phyloP scores from a whole-genome alignment of 2,888 invertebrate genomes.

The Nomada lathburiana region DNA sequence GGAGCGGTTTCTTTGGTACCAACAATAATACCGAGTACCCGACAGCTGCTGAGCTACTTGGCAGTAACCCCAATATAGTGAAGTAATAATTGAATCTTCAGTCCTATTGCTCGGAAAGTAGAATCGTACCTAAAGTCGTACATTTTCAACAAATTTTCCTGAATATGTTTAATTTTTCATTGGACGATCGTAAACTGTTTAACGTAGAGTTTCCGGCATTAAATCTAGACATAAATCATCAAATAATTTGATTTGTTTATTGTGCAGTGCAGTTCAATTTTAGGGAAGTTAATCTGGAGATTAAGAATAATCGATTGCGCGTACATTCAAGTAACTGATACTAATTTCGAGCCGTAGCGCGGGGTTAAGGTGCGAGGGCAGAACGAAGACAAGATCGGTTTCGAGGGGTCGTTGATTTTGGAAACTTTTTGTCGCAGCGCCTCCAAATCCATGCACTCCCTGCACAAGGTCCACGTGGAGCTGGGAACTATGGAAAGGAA shows the following conservation, averaged over 20 bases:
- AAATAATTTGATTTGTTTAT: no score
- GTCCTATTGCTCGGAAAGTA: not conserved
- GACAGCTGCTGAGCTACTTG: slow-evolving; percentile 91
- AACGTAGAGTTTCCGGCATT: no score
- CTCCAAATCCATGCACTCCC: slow-evolving; percentile 78
- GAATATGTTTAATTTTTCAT: no score
- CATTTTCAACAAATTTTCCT: no score
- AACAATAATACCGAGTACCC: slow-evolving; percentile 91
- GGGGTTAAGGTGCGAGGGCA: no score
- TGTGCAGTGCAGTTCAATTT: no score
- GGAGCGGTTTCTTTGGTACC: slow-evolving; percentile 85
- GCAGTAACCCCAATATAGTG: slow-evolving; percentile 86
- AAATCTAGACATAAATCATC: no score
- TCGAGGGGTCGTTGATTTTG: not conserved
- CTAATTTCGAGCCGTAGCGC: no score
- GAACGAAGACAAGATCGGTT: not conserved
- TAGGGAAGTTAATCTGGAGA: no score
- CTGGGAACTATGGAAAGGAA: slow-evolving; percentile 69
- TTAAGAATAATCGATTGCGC: no score
- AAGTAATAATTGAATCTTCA: slow-evolving; percentile 70
- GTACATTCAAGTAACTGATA: no score
- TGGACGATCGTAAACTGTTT: no score
- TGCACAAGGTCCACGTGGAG: slow-evolving; percentile 76
- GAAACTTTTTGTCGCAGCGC: slow-evolving; percentile 42
- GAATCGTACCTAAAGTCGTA: not conserved